phyloP scores from a whole-genome alignment of 2,888 invertebrate genomes.

The Lochmaea crataegi region DNA sequence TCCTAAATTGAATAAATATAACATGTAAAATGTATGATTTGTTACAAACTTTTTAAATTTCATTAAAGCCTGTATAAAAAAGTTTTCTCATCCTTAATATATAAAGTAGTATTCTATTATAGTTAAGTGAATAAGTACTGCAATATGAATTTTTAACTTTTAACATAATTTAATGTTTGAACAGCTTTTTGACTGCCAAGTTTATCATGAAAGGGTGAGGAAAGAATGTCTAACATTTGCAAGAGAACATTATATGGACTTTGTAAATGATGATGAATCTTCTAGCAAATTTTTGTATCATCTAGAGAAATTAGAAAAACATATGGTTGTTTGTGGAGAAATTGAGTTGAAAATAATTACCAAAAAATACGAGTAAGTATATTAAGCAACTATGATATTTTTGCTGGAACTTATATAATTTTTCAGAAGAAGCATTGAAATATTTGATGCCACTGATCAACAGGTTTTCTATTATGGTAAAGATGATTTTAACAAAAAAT shows the following conservation, averaged over 20 bases:
- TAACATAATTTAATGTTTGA: neutral
- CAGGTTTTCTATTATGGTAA: conserved; percentile 61
- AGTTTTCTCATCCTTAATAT: too few species aligned
- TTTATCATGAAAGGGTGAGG: conserved; percentile 80
- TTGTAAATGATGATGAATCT: conserved; percentile 67
- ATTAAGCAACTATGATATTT: conserved; percentile 2
- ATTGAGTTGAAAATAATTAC: conserved; percentile 62
- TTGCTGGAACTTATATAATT: conserved; percentile 11
- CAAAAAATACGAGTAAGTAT: conserved; percentile 58
- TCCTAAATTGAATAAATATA: too few species aligned
- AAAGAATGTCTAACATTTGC: conserved; percentile 80
- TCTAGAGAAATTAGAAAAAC: conserved; percentile 59
- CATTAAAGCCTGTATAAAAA: too few species aligned
- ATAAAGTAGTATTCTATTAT: too few species aligned
- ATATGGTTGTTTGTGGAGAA: conserved; percentile 62
- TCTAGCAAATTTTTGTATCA: conserved; percentile 56
- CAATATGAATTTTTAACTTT: neutral
- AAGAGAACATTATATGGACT: conserved; percentile 70
- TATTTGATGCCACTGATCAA: conserved; percentile 72
- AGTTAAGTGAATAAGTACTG: too few species aligned
- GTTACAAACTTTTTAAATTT: too few species aligned
- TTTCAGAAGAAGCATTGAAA: conserved; percentile 77
- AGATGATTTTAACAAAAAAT: conserved; percentile 46
- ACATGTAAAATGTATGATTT: too few species aligned
- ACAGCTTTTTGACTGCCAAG: conserved; percentile 73